Base-by-base conservation (phyloP, 2,797 vertebrate species). In the Anas flavirostris region DNA sequence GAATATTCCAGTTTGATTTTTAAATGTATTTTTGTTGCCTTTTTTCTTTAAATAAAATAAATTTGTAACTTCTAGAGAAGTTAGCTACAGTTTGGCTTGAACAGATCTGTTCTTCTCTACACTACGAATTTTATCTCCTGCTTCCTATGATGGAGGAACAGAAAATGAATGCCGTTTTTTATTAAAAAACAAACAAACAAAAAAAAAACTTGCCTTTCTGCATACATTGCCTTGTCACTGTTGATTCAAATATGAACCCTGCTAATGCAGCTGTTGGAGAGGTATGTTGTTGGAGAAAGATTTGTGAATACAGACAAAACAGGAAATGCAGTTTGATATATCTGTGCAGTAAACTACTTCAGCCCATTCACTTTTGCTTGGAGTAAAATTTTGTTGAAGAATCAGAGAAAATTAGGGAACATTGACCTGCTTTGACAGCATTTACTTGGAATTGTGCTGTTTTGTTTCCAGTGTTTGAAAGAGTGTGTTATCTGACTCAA, bases 161-260 rank as follows among this genome's bases (percentile, higher is more conserved):
- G 53, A 63, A 70, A 39, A 74, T 25, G 12, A 73, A 9, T 17
- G 10, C 52, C 53, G 16, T 50, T 79, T 7, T 37, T 37, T 37
- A 37, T 37, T 37, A 37, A 37, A 37, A 37, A 37, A 37, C 37
- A 37, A 37, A 37, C 37, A 37, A 37, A 37, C 35, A 35, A 37
- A 37, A 37, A 37, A 37, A 37, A 10, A 23, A 2, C 1, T 4
- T 25, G 14, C 17, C 52, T 80, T 63, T 48, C 35, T 75, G 44
- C 35, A 10, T 8, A 16, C 5, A 4, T 73, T 0, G 0, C 22
- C 3, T 33, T 75, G 37, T 82, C 33, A 69, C n/a, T 14, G 14
- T 22, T 83, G 69, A 39, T 62, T 78, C 63, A 53, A 14, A 19
- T 66, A 14, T 2, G 6, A 62, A 50, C 50, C 43, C 10, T 37